phyloP scores from a whole-genome alignment of 2,113 vertebrate species.

The Eonycteris spelaea region DNA sequence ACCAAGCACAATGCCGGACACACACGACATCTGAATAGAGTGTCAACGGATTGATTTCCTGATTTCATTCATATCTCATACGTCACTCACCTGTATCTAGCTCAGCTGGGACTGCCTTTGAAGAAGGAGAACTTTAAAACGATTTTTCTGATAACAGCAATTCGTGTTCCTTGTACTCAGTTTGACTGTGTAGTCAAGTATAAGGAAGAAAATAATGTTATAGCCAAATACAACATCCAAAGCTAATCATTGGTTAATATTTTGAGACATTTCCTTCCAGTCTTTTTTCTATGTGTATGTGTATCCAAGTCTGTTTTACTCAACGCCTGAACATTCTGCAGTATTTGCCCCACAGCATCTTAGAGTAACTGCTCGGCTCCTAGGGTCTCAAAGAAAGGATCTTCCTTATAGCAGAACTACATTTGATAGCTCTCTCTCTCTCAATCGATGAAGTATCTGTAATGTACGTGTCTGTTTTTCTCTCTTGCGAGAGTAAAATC shows the following conservation, averaged over 20 bases:
- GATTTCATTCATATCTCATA: neutral
- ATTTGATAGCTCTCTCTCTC: neutral
- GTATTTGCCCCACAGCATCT: neutral
- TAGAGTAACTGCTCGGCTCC: neutral
- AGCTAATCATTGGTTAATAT: neutral
- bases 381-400: neutral
- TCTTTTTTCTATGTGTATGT: neutral
- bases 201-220: neutral
- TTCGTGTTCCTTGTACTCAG: neutral
- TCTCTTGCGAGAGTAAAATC: neutral
- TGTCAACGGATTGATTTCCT: neutral
- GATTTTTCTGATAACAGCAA: neutral
- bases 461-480: neutral
- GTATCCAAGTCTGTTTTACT: no score
- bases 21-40: neutral
- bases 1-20: accelerated
- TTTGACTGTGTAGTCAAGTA: neutral
- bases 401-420: neutral
- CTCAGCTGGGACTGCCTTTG: neutral
- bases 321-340: neutral
- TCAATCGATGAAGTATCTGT: neutral
- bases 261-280: neutral
- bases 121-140: neutral
- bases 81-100: neutral
- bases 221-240: neutral